phyloP scores from a whole-genome alignment of 2,113 vertebrate species.

The Vidua chalybeata region DNA sequence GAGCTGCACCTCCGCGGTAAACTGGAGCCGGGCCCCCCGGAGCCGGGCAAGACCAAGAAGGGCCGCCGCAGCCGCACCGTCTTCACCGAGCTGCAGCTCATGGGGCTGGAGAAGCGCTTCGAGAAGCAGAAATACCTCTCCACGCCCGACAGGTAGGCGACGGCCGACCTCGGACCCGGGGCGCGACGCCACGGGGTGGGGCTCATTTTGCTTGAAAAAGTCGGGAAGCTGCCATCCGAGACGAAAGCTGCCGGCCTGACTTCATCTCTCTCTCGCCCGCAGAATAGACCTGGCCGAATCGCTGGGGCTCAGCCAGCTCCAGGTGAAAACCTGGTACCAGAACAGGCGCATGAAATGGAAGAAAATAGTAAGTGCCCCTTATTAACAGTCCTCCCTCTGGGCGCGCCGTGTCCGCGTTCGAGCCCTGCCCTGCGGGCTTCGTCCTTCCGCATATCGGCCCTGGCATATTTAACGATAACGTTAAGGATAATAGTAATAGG shows the following conservation, averaged over 20 bases:
- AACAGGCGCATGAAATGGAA: slow-evolving; percentile 99
- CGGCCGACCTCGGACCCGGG: neutral
- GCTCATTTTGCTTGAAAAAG: neutral
- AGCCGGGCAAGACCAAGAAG: slow-evolving; percentile 89
- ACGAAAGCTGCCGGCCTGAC: neutral
- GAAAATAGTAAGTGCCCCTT: slow-evolving; percentile 91
- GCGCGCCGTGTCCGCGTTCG: neutral
- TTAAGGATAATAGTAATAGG: accelerated
- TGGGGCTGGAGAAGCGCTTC: slow-evolving; percentile 98
- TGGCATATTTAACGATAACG: too few species aligned
- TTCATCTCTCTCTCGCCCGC: slow-evolving; percentile 37
- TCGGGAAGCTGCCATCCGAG: neutral
- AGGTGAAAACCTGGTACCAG: slow-evolving; percentile 99
- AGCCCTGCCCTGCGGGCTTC: neutral
- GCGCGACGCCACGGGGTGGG: neutral
- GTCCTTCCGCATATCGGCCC: neutral
- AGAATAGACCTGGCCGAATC: slow-evolving; percentile 99
- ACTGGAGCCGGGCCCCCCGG: slow-evolving; percentile 81
- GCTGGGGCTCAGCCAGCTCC: slow-evolving; percentile 95
- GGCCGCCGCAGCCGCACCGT: slow-evolving; percentile 96
- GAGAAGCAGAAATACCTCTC: slow-evolving; percentile 99
- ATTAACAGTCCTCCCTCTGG: neutral
- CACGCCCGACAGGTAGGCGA: slow-evolving; percentile 91
- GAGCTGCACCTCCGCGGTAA: slow-evolving; percentile 96
- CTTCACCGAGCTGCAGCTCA: slow-evolving; percentile 97